phyloP scores from a whole-genome alignment of 2,797 vertebrate species.

The Rhabdophis nuchalis region DNA sequence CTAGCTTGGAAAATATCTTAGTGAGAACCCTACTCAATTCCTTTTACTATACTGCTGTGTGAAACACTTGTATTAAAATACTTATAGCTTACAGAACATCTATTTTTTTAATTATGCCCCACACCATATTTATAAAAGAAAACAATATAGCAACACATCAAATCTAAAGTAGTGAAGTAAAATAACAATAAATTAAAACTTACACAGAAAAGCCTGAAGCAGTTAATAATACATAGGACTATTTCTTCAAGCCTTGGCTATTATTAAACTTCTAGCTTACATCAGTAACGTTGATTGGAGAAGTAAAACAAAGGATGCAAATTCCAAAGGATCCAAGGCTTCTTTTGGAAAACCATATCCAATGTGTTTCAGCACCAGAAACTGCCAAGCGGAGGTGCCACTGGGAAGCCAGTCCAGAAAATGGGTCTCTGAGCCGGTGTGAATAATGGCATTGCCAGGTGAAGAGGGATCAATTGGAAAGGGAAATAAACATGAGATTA shows the following conservation, averaged over 20 bases:
- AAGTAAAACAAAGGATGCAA: background rate
- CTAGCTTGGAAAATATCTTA: slow-evolving; percentile 19
- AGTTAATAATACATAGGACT: background rate
- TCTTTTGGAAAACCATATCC: background rate
- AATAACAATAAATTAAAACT: background rate
- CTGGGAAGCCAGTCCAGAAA: background rate
- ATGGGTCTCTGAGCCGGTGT: background rate
- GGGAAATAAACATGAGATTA: background rate
- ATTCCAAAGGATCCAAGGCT: background rate
- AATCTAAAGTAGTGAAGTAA: background rate
- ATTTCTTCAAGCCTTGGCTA: background rate
- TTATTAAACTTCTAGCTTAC: background rate
- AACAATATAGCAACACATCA: background rate
- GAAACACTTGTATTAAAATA: background rate
- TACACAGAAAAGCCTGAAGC: background rate
- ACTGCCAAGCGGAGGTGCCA: background rate
- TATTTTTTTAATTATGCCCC: background rate
- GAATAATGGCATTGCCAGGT: background rate
- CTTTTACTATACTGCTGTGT: background rate
- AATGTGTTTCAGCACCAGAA: background rate
- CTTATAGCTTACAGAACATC: background rate
- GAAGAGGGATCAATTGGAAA: background rate
- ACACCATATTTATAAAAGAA: background rate
- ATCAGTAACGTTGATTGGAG: background rate
- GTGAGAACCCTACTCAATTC: slow-evolving; percentile 17